phyloP scores from a whole-genome alignment of 2,888 invertebrate species.

The Opisthograptis luteolata region DNA sequence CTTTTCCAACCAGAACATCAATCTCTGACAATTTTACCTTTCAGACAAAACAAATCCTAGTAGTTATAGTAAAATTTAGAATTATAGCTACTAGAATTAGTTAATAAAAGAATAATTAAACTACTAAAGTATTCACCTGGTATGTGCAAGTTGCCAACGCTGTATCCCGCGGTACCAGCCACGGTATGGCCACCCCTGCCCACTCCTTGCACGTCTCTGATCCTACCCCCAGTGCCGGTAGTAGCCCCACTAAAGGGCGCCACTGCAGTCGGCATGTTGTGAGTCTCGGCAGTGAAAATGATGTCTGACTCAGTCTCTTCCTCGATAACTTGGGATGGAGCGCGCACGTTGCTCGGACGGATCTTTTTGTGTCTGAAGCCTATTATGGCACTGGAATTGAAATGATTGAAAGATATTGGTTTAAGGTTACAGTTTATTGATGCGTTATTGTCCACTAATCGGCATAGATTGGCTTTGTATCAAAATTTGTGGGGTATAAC shows the following conservation, averaged over 20 bases:
- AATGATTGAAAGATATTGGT: not conserved
- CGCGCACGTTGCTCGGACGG: conserved; percentile 84
- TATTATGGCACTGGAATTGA: conserved; percentile 89
- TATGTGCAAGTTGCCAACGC: conserved; percentile 96
- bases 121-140: conserved; percentile 86
- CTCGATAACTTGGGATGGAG: conserved; percentile 86
- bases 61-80: too few relatives aligned
- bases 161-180: conserved; percentile 98
- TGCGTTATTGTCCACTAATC: not conserved
- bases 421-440: not conserved
- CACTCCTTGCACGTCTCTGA: conserved; percentile 97
- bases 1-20: too few relatives aligned
- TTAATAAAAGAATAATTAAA: too few relatives aligned
- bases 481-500: too few relatives aligned
- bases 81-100: too few relatives aligned
- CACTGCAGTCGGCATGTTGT: conserved; percentile 99
- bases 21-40: too few relatives aligned
- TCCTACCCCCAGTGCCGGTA: conserved; percentile 98
- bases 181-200: conserved; percentile 97
- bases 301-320: conserved; percentile 89
- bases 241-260: conserved; percentile 99
- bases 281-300: conserved; percentile 99
- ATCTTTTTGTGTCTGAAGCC: conserved; percentile 90
- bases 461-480: too few relatives aligned
- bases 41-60: too few relatives aligned